Evolutionary conservation across 92 coral and sea anemone genomes (phyloP), one percentile per base, ranked within the genome.

Genomic region (Zoanthus solanderi): DNA sequence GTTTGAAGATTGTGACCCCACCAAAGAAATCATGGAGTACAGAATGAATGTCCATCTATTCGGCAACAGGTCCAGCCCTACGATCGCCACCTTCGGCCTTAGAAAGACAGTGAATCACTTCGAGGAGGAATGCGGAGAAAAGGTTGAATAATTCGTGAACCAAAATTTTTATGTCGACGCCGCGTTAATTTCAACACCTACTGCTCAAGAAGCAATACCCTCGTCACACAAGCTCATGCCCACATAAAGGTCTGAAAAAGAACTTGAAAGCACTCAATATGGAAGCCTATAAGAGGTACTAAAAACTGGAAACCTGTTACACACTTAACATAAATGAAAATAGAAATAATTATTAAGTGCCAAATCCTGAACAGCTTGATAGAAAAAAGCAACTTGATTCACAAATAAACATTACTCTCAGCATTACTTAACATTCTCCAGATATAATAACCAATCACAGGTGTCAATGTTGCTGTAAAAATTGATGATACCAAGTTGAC

Each of bases 401-500:
- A 46, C 34, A 13, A 86, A 29, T 66, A 32, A 29, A 66, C 61
- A 71, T 30, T 52, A 13, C 83, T 61, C 15, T 78, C 63, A 4
- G 30, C 48, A 57, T 79, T 11, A 29, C 76, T 86, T 34, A 87
- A 61, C 76, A 56, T 89, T 88, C 92, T 90, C 99, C 99, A 97
- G 67, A 97, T 32, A 90, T 90, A 90, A 85, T 95, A 97, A 0
- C 97, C 99, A 75, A 97, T 76, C 5, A 95, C 77, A 3, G 99
- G 94, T 92, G 94, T 97, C 37, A 92, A 45, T 50, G 92, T 76
- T 57, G 97, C 94, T 29, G 97, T 95, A 28, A 94, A 83, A 30
- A 89, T 89, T 57, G 98, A 85, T 1, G 99, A 94, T 0, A 95
- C 92, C 50, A 97, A 91, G 80, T 97, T 97, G 47, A 97, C 99